Percentiles rank a stretch among this genome's conserved stretches.
These are phyloP conservation scores for Enteromius radiatus DNA, from an alignment of 2,797 vertebrate species.

Conservation along the genomic window DNA sequence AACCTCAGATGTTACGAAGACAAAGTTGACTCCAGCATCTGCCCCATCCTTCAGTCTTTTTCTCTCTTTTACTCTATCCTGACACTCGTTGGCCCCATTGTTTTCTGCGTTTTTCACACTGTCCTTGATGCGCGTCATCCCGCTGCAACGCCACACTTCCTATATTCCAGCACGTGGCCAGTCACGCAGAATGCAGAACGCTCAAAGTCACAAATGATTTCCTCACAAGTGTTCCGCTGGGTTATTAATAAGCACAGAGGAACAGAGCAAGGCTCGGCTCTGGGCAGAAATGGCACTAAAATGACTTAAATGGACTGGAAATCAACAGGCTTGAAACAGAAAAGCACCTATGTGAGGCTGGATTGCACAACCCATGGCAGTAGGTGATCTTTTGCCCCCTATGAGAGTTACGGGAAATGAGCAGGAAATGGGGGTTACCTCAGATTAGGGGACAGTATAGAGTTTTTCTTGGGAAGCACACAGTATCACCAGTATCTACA, in stretches of 20 bases:
- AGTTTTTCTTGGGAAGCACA: constrained; percentile 26
- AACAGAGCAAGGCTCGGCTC: constrained; percentile 9
- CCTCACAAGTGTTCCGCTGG: constrained; percentile 56
- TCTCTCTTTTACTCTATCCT: constrained; percentile 24
- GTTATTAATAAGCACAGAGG: constrained; percentile 63
- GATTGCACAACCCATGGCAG: constrained; percentile 22
- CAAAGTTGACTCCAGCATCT: constrained; percentile 7
- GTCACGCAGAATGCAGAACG: constrained; percentile 56
- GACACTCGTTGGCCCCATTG: constrained; percentile 12
- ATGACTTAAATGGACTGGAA: constrained; percentile 38
- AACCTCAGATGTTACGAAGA: neutral
- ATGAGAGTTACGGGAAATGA: constrained; percentile 32
- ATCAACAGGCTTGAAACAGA: constrained; percentile 42
- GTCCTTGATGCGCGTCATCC: constrained; percentile 57
- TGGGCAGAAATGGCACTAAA: constrained; percentile 42
- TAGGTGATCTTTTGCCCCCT: constrained; percentile 34
- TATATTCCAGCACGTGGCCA: constrained; percentile 55
- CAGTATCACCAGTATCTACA: neutral
- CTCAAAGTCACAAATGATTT: constrained; percentile 59
- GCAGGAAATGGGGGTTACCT: constrained; percentile 41
- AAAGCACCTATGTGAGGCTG: constrained; percentile 24
- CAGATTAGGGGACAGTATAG: neutral
- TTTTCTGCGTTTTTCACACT: constrained; percentile 40
- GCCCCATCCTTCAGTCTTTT: constrained; percentile 33
- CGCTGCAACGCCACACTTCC: constrained; percentile 48